Base-by-base conservation (phyloP, 2,113 vertebrate genomes). In the Echinops telfairi region DNA sequence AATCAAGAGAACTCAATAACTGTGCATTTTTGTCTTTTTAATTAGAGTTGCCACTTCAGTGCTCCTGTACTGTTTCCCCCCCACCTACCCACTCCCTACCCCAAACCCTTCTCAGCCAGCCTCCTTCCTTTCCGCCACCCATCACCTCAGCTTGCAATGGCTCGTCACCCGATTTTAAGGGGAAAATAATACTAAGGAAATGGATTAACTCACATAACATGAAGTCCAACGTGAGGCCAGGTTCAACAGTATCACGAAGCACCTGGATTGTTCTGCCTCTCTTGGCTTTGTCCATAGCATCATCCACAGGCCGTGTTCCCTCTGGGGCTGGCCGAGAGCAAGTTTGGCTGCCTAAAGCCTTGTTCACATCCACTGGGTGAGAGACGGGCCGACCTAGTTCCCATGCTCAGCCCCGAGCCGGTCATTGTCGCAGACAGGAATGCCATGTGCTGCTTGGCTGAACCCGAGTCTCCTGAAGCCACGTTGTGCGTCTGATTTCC, bases 131-230 rank as follows among this genome's bases (percentile, higher is more conserved):
- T 9, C 36, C 25, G 78, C 85, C 88, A 20, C 71, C 19, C 4
- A 40, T 66, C 20, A 23, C 31, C 23, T 82, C 38, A 90, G 71
- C 43, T 93, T 84, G n/a, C 62, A 92, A 76, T 62, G 57, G 10
- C 12, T 53, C 10, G 47, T 53, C 47, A 77, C n/a, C 86, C 79
- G 22, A 7, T 66, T 78, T 80, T 84, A 71, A 86, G 47, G 62
- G 40, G n/a, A n/a, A 70, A 36, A 73, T 36, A 73, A 10, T 47
- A 83, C 79, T 57, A 47, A 40, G 36, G 23, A 68, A 91, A 78
- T 23, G 80, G 83, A 89, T 78, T 81, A 82, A 93, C 62, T 90
- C n/a, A 75, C 47, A 6, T 73, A 87, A 73, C n/a, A 93, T 62
- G 66, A 93, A 92, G 38, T 79, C 14, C 62, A 90, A 92, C 25